Percentiles rank a stretch among this genome's conserved stretches.
These are phyloP conservation scores for Periphyllus acericola DNA, from an alignment of 2,888 invertebrate species.

Conservation along the genomic window DNA sequence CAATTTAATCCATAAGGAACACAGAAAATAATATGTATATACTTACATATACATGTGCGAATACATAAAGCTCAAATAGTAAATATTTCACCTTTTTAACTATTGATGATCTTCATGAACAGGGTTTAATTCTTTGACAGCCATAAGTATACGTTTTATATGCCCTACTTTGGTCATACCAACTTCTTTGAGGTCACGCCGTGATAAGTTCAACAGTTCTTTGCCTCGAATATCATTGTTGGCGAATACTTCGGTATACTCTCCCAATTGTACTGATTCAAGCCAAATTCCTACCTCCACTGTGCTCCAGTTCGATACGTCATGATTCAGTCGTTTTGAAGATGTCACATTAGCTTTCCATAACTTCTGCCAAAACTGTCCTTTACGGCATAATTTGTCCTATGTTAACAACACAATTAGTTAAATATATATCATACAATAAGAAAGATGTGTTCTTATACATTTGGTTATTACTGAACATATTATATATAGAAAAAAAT, in stretches of 20 bases:
- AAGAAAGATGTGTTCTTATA: background rate
- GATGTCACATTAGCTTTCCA: constrained; percentile 68
- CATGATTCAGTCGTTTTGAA: constrained; percentile 66
- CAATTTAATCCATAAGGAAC: too few species aligned
- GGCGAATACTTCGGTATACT: constrained; percentile 90
- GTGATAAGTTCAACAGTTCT: constrained; percentile 85
- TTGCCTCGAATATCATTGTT: constrained; percentile 92
- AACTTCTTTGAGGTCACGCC: constrained; percentile 88
- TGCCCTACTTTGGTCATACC: constrained; percentile 96
- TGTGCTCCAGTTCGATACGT: constrained; percentile 81
- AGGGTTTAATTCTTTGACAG: constrained; percentile 77
- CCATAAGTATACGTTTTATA: constrained; percentile 92
- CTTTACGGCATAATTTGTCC: constrained; percentile 69
- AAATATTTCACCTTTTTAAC: background rate
- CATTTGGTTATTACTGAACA: too few species aligned
- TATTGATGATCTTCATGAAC: constrained; percentile 36
- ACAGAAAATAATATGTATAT: background rate
- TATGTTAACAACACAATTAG: background rate
- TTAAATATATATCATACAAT: background rate
- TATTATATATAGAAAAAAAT: too few species aligned
- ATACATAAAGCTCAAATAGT: background rate
- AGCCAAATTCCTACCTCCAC: constrained; percentile 92
- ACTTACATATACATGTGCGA: background rate
- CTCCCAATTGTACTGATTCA: constrained; percentile 85
- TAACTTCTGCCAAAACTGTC: constrained; percentile 78